A percentile compares a stretch with the other conserved stretches of the same genome.
Evolutionary conservation across 2,797 vertebrate genomes (phyloP).

Genomic region (Ctenopoma kingsleyae): DNA sequence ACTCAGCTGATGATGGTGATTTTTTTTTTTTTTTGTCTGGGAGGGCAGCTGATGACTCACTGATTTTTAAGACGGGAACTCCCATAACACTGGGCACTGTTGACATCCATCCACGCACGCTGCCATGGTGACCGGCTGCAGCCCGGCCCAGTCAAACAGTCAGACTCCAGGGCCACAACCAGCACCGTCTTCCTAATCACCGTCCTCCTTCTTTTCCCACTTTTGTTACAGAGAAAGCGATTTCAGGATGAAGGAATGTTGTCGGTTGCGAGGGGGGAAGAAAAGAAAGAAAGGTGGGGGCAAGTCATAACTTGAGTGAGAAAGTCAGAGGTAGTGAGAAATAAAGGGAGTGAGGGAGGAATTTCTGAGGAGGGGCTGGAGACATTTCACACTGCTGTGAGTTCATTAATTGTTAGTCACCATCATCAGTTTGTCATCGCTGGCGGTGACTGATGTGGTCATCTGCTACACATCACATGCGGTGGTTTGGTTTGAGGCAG

Average conservation of each 20-base stretch:
- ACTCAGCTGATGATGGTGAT: slow-evolving; percentile 50
- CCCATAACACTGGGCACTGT: slow-evolving; percentile 57
- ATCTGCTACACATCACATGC: background rate
- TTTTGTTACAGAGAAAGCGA: slow-evolving; percentile 62
- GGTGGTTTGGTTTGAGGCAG: background rate
- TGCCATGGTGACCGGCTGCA: slow-evolving; percentile 72
- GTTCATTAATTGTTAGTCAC: slow-evolving; percentile 30
- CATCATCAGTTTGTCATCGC: too few species aligned
- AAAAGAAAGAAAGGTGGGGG: slow-evolving; percentile 38
- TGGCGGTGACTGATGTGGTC: too few species aligned
- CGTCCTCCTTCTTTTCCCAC: slow-evolving; percentile 60
- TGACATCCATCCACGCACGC: slow-evolving; percentile 48
- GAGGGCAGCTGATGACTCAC: slow-evolving; percentile 68
- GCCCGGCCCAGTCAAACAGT: slow-evolving; percentile 23
- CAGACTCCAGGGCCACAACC: slow-evolving; percentile 18
- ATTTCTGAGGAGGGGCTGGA: background rate
- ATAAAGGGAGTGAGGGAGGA: slow-evolving; percentile 4
- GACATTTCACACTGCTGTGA: slow-evolving; percentile 39
- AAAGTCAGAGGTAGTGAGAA: slow-evolving; percentile 27
- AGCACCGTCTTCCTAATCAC: slow-evolving; percentile 30
- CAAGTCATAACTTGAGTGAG: slow-evolving; percentile 66
- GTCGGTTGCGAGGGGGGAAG: slow-evolving; percentile 47
- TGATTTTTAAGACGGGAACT: slow-evolving; percentile 57
- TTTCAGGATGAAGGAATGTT: slow-evolving; percentile 75
- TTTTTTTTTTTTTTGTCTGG: slow-evolving; percentile 47